These are phyloP conservation scores for Dermatophagoides farinae DNA, from an alignment of 1,140 invertebrate species.

Conservation along the genomic window DNA sequence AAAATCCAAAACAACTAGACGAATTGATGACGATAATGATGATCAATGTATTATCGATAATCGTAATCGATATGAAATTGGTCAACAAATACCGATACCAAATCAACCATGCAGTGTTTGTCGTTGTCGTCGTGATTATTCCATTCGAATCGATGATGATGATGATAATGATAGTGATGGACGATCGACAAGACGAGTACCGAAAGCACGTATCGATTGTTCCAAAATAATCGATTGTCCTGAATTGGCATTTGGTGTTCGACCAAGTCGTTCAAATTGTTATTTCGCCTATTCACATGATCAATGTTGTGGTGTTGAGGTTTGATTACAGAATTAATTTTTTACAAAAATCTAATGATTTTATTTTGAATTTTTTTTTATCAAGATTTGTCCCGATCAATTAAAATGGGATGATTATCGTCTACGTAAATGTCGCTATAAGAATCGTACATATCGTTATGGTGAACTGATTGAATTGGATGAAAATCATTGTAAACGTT, in stretches of 20 bases:
- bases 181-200: no score
- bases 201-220: neutral
- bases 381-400: neutral
- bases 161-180: neutral
- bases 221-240: slow-evolving; percentile 16
- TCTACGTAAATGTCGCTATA: slow-evolving; percentile 7
- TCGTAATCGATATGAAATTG: slow-evolving; percentile 13
- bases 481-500: slow-evolving; percentile 16
- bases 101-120: slow-evolving; percentile 11
- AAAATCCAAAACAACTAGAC: neutral
- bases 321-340: no score
- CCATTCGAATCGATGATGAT: slow-evolving; percentile 1
- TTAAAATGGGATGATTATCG: neutral
- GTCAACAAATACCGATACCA: slow-evolving; percentile 5
- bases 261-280: slow-evolving; percentile 4
- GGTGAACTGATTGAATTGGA: slow-evolving; percentile 18
- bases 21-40: neutral
- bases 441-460: slow-evolving; percentile 11
- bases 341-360: no score
- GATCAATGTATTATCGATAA: slow-evolving; percentile 12
- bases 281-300: slow-evolving; percentile 15
- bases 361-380: neutral
- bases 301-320: slow-evolving; percentile 10
- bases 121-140: neutral
- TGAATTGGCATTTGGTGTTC: slow-evolving; percentile 10